These are phyloP conservation scores for Troides helena DNA, from an alignment of 2,888 invertebrate genomes.

Conservation along the genomic window DNA sequence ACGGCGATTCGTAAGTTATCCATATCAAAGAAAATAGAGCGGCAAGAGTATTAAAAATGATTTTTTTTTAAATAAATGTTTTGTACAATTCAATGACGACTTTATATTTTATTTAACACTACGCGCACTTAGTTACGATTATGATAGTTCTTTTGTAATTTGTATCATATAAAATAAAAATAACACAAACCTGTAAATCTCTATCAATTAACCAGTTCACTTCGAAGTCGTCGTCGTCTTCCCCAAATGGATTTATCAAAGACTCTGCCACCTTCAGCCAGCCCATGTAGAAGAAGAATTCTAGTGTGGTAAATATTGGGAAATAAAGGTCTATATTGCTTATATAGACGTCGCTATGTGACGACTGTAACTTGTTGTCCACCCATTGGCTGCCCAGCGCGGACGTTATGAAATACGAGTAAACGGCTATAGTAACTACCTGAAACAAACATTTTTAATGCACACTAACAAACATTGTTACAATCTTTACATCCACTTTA, in stretches of 20 bases:
- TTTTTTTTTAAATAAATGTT: too few species aligned
- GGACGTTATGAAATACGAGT: slow-evolving; percentile 93
- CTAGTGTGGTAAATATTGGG: slow-evolving; percentile 93
- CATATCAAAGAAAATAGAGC: too few species aligned
- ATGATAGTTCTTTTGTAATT: neutral
- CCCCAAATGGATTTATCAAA: slow-evolving; percentile 94
- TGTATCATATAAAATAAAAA: neutral
- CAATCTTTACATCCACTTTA: too few species aligned
- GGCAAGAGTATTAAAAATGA: too few species aligned
- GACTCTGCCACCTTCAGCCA: slow-evolving; percentile 96
- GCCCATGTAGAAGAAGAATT: slow-evolving; percentile 94
- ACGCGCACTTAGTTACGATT: neutral
- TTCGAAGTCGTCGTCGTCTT: slow-evolving; percentile 95
- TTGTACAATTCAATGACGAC: too few species aligned
- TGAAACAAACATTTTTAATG: slow-evolving; percentile 45
- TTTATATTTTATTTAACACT: neutral
- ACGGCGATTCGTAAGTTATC: too few species aligned
- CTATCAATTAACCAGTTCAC: slow-evolving; percentile 96
- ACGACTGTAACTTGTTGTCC: slow-evolving; percentile 73
- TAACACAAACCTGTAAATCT: slow-evolving; percentile 85
- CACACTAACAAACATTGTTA: neutral
- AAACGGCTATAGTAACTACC: slow-evolving; percentile 95
- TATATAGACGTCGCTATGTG: slow-evolving; percentile 53
- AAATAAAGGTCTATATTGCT: slow-evolving; percentile 91
- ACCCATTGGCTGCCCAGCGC: slow-evolving; percentile 95